These are phyloP conservation scores for Capromys pilorides DNA, from an alignment of 2,797 vertebrate species.

Conservation along the genomic window DNA sequence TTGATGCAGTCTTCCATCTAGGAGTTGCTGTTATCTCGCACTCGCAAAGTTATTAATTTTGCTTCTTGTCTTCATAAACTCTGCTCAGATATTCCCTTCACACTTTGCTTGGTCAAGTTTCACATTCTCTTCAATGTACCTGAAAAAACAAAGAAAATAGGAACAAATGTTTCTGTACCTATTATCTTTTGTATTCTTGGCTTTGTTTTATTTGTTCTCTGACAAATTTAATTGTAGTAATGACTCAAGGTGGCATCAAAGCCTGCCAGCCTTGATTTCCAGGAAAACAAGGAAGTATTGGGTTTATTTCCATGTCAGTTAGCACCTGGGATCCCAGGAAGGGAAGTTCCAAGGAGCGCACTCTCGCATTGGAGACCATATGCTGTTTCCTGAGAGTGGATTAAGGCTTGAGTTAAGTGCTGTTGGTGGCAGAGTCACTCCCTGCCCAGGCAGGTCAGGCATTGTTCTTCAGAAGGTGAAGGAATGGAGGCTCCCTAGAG, in stretches of 20 bases:
- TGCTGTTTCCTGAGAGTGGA: neutral
- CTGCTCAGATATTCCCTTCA: neutral
- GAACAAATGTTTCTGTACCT: neutral
- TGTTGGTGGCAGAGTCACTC: neutral
- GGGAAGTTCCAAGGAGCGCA: neutral
- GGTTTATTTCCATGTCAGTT: neutral
- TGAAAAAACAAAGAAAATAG: neutral
- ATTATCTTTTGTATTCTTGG: neutral
- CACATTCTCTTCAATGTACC: neutral
- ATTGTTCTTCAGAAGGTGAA: conserved; percentile 5
- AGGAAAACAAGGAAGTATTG: neutral
- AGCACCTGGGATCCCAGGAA: neutral
- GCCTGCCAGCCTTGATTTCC: neutral
- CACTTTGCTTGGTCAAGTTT: neutral
- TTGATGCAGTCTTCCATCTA: neutral
- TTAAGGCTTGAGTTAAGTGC: neutral
- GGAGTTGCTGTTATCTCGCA: neutral
- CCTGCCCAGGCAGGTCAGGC: neutral
- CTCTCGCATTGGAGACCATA: neutral
- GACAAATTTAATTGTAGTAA: neutral
- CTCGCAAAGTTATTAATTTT: neutral
- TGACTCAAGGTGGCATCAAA: neutral
- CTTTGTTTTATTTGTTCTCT: conserved; percentile 34
- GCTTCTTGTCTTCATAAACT: conserved; percentile 8
- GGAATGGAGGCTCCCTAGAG: conserved; percentile 10